Conservation (phyloP, 2,888 invertebrate species). For the Meteorus colon region DNA sequence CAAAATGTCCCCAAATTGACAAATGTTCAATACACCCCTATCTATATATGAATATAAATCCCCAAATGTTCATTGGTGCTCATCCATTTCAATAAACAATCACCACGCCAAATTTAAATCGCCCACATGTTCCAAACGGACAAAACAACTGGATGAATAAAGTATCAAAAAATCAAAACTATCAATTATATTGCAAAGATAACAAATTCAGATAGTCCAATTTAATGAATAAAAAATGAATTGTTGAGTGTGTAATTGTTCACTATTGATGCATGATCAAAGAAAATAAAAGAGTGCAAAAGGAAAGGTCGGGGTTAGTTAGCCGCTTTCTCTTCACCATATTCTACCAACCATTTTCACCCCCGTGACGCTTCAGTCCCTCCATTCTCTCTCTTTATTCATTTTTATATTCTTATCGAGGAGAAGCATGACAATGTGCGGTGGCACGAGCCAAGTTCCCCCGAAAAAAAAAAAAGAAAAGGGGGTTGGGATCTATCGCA, state of each 20-base stretch:
- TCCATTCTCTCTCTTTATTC: constrained; percentile 8
- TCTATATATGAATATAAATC: background rate
- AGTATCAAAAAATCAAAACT: background rate
- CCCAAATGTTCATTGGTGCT: background rate
- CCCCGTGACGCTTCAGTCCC: constrained; percentile 26
- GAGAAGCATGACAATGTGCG: constrained; percentile 62
- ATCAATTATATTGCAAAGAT: background rate
- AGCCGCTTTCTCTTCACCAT: constrained; percentile 11
- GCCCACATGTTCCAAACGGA: background rate
- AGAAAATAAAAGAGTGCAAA: background rate
- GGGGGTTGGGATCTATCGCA: constrained; percentile 52
- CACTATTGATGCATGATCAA: constrained; percentile 2
- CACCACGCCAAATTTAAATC: background rate
- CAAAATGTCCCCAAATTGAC: background rate
- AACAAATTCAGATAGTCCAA: background rate
- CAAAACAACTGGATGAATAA: background rate
- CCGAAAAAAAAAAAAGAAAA: constrained; percentile 37
- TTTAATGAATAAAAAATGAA: background rate
- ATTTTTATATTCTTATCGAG: constrained; percentile 37
- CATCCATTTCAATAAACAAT: background rate
- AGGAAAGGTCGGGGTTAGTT: constrained; percentile 28
- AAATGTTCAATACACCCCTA: constrained; percentile 26
- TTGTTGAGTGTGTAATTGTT: background rate
- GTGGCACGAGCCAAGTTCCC: constrained; percentile 70
- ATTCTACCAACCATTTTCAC: background rate